Conservation (phyloP, 2,113 vertebrate species). For the Suricata suricatta region DNA sequence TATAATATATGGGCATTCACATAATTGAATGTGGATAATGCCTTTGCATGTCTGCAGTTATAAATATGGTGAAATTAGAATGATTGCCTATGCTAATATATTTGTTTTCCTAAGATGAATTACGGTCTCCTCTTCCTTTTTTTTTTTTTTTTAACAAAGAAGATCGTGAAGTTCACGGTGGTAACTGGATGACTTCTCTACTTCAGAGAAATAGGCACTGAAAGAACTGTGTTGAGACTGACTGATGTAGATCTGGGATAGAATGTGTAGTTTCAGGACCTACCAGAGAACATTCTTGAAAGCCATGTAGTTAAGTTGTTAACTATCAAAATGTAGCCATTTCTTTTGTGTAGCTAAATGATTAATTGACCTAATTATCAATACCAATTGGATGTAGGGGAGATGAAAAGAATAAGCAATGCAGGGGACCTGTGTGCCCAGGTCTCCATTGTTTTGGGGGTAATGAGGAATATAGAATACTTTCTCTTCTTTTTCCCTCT, state of each 20-base stretch:
- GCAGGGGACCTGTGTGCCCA: neutral
- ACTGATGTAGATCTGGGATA: neutral
- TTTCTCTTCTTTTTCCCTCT: neutral
- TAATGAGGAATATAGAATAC: neutral
- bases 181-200: neutral
- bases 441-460: neutral
- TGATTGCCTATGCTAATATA: neutral
- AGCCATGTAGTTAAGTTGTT: neutral
- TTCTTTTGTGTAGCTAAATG: neutral
- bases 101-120: neutral
- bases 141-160: neutral
- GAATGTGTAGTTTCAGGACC: neutral
- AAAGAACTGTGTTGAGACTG: neutral
- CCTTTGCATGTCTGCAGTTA: neutral
- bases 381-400: neutral
- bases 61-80: neutral
- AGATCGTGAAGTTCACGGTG: neutral
- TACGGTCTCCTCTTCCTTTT: neutral
- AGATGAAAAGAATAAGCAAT: neutral
- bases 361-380: neutral
- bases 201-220: neutral
- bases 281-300: neutral
- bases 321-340: neutral
- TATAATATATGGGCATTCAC: neutral
- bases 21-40: neutral